These are phyloP conservation scores for Zaprionus capensis DNA, from an alignment of 1,140 invertebrate genomes.

Conservation along the genomic window DNA sequence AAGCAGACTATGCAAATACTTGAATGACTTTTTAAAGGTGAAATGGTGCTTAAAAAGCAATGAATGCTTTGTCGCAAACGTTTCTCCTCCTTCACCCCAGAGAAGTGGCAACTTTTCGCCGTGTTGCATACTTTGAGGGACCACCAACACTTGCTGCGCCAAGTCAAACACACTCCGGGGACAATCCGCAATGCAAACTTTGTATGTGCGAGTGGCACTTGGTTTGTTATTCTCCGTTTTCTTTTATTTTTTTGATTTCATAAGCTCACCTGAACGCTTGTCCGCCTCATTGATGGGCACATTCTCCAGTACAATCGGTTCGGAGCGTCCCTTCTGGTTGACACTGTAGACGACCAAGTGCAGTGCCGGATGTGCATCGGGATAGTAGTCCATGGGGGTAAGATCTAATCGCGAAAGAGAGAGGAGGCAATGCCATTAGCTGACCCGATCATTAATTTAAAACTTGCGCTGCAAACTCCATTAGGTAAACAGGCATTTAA, in stretches of 20 bases:
- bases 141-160: conserved; percentile 27
- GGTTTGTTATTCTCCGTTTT: conserved; percentile 6
- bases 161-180: conserved; percentile 41
- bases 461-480: conserved; percentile 72
- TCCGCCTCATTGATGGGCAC: conserved; percentile 94
- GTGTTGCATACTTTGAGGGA: conserved; percentile 50
- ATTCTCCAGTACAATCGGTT: conserved; percentile 91
- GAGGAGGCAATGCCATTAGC: conserved; percentile 33
- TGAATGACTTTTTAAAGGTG: conserved; percentile 84
- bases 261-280: conserved; percentile 90
- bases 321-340: conserved; percentile 94
- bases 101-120: conserved; percentile 32
- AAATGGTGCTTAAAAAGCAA: conserved; percentile 83
- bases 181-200: conserved; percentile 57
- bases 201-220: conserved; percentile 36
- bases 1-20: conserved; percentile 83
- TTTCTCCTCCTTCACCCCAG: not conserved
- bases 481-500: conserved; percentile 82
- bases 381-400: conserved; percentile 82
- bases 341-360: conserved; percentile 92
- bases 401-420: conserved; percentile 58
- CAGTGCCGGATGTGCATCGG: conserved; percentile 86
- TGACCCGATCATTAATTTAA: conserved; percentile 72
- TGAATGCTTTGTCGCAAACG: conserved; percentile 55
- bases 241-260: conserved; percentile 9